Conservation (phyloP, 1,140 invertebrate species). For the Aphelenchoides avenae region DNA sequence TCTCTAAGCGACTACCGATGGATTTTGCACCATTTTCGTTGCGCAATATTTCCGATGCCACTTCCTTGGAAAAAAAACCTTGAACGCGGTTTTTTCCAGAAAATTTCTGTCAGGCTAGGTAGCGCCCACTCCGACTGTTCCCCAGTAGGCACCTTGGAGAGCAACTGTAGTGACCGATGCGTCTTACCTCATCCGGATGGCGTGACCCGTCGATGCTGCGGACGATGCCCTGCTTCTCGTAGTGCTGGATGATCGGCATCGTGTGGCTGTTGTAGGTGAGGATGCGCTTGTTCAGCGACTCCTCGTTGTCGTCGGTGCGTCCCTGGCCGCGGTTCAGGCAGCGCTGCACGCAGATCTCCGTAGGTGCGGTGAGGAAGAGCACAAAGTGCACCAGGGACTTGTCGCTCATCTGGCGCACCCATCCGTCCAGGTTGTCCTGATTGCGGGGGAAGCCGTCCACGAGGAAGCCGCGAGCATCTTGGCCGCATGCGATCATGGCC, state of each 20-base stretch:
- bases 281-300: constrained; percentile 81
- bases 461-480: constrained; percentile 75
- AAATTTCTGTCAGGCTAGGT: no score
- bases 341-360: constrained; percentile 76
- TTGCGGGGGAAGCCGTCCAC: constrained; percentile 98
- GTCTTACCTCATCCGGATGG: constrained; percentile 69
- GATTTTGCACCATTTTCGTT: no score
- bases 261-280: constrained; percentile 83
- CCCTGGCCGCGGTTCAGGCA: constrained; percentile 85
- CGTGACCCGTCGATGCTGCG: constrained; percentile 72
- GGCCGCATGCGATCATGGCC: constrained; percentile 70
- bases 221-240: constrained; percentile 71
- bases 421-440: constrained; percentile 90
- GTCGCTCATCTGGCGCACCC: constrained; percentile 77
- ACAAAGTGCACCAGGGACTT: constrained; percentile 83
- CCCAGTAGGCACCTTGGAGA: no score
- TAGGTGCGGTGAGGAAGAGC: constrained; percentile 83
- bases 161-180: no score
- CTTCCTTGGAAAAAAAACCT: no score
- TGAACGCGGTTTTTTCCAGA: no score
- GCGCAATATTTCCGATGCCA: no score
- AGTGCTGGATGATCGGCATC: constrained; percentile 86
- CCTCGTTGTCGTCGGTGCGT: constrained; percentile 86
- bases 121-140: no score
- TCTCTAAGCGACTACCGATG: no score